Percentiles rank a stretch among this genome's conserved stretches.
phyloP scores from a whole-genome alignment of 2,113 vertebrate genomes.

The Melanerpes formicivorus region DNA sequence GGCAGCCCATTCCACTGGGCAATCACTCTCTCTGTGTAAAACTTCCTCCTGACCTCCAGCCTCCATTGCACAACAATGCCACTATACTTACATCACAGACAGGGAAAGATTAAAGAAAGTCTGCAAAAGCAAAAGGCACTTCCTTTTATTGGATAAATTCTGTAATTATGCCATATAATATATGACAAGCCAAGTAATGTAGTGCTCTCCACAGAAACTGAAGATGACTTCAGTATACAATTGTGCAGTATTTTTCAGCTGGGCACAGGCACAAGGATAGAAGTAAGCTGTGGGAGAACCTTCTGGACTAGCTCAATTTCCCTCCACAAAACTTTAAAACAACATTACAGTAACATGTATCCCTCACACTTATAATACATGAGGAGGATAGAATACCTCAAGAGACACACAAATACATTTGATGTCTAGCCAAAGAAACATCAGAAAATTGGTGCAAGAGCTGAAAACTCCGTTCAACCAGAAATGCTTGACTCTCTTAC shows the following conservation, averaged over 20 bases:
- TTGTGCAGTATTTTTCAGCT: neutral
- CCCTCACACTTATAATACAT: neutral
- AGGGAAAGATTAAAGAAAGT: neutral
- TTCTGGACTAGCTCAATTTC: neutral
- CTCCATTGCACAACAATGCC: neutral
- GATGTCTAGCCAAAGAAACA: neutral
- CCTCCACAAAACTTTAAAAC: neutral
- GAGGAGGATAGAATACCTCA: neutral
- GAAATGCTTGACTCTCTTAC: neutral
- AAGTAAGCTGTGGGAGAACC: neutral
- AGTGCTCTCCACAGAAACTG: neutral
- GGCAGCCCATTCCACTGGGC: too few relatives aligned
- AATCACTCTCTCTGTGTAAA: too few relatives aligned
- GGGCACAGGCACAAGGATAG: neutral
- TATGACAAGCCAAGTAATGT: neutral
- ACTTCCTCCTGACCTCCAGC: too few relatives aligned
- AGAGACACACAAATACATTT: neutral
- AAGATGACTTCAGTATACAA: neutral
- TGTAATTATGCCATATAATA: neutral
- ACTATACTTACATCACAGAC: neutral
- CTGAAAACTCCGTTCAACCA: neutral
- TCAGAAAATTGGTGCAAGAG: neutral
- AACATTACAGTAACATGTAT: neutral
- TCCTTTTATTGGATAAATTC: neutral
- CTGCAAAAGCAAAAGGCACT: neutral